These are phyloP conservation scores for Melolontha melolontha DNA, from an alignment of 2,888 invertebrate genomes.

Conservation along the genomic window DNA sequence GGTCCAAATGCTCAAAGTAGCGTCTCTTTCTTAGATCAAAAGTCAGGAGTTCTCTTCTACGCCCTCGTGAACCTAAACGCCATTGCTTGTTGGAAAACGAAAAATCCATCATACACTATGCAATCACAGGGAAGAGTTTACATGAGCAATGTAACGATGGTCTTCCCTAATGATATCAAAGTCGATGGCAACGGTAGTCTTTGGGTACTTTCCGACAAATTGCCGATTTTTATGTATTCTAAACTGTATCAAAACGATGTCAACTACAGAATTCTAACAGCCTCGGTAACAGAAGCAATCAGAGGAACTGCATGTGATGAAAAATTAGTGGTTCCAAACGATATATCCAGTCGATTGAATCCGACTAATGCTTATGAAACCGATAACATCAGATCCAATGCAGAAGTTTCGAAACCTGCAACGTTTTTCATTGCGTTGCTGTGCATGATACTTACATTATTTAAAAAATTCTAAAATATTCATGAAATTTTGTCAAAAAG, in stretches of 20 bases:
- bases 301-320: slow-evolving; percentile 78
- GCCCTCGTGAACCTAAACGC: slow-evolving; percentile 81
- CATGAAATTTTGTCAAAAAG: too few relatives aligned
- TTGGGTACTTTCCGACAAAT: slow-evolving; percentile 80
- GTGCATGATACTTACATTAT: too few relatives aligned
- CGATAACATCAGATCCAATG: background rate
- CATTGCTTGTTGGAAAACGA: slow-evolving; percentile 82
- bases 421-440: too few relatives aligned
- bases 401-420: too few relatives aligned
- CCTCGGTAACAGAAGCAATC: slow-evolving; percentile 77
- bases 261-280: slow-evolving; percentile 79
- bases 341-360: slow-evolving; percentile 37
- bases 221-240: slow-evolving; percentile 79
- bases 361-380: background rate
- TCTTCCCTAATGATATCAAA: slow-evolving; percentile 84
- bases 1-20: slow-evolving; percentile 81
- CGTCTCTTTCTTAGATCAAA: slow-evolving; percentile 77
- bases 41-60: slow-evolving; percentile 80
- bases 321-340: slow-evolving; percentile 60
- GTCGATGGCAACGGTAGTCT: slow-evolving; percentile 78
- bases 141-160: slow-evolving; percentile 77
- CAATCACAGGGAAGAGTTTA: slow-evolving; percentile 79
- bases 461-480: too few relatives aligned
- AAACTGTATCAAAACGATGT: slow-evolving; percentile 72
- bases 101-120: slow-evolving; percentile 75